Base-by-base conservation (phyloP, 2,888 invertebrate genomes). In the Scaptodrosophila latifasciaeformis region DNA sequence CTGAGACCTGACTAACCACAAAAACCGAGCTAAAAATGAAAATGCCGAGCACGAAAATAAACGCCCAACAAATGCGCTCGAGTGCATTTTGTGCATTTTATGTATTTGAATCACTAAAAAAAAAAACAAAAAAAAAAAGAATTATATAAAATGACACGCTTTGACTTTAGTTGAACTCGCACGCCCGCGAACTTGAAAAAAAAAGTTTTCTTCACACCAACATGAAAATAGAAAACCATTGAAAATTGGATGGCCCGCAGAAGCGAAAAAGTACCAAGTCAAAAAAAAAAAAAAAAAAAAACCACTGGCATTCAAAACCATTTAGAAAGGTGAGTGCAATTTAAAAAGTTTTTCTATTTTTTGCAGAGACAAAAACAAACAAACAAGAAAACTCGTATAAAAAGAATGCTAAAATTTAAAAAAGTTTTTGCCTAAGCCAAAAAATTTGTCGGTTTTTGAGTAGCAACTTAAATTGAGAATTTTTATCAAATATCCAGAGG, bases 251-350 rank as follows among this genome's bases (percentile, higher is more conserved):
- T n/a, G 12, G 31, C 9, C 31, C 6, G 6, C 31, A 31, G 7
- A 31, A 3, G 12, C 4, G 7, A 24, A 5, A 31, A 31, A 31
- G 31, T 2, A 3, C 9, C 9, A 10, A 27, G 27, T 5, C 27
- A 27, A 27, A 27, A 5, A 27, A n/a, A n/a, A n/a, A n/a, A n/a
- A 27, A 27, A 27, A 27, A 5, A 27, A 27, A 27, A 27, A 27
- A 9, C 9, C 5, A 27, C 5, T 9, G 31, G 12, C 4, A 31
- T 31, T 7, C 10, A 10, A 3, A 31, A 7, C 10, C 69, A 68
- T 62, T 70, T 69, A 53, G 58, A 58, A 61, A 65, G 61, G 53
- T 55, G 59, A 49, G 50, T 53, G 54, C 52, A 59, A 69, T 59
- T 54, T 24, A 43, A 50, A 69, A 67, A 70, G 34, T 63, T 69